Conservation (phyloP, 92 coral and sea anemone genomes). For the Zoanthus sociatus region DNA sequence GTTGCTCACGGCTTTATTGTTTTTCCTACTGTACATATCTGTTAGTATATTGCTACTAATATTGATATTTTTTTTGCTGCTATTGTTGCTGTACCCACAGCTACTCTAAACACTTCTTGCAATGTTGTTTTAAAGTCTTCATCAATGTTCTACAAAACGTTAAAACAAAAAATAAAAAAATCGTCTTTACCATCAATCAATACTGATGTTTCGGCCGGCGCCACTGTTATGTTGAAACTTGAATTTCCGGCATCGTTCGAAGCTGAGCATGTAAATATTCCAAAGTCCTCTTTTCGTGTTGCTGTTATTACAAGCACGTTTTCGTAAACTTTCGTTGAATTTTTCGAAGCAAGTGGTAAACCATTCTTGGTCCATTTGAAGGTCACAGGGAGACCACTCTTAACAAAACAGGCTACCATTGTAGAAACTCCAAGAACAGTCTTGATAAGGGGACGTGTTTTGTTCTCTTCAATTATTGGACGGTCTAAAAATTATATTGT, state of each 20-base stretch:
- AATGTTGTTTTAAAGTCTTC: no score
- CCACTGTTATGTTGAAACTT: slow-evolving; percentile 14
- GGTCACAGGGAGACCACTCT: slow-evolving; percentile 7
- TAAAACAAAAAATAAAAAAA: neutral
- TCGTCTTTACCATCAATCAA: neutral
- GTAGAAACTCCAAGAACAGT: neutral
- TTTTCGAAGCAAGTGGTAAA: neutral
- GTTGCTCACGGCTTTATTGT: no score
- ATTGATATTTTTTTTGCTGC: no score
- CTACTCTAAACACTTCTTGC: no score
- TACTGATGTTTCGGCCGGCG: neutral
- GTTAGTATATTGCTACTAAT: no score
- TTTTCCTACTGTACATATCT: no score
- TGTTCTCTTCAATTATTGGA: neutral
- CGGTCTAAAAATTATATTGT: neutral
- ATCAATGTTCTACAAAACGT: neutral
- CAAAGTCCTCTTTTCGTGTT: slow-evolving; percentile 12
- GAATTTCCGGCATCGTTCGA: slow-evolving; percentile 8
- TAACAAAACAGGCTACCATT: slow-evolving; percentile 6
- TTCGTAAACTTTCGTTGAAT: slow-evolving; percentile 5
- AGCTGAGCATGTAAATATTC: slow-evolving; percentile 19
- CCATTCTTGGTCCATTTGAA: slow-evolving; percentile 24
- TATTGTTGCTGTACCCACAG: no score
- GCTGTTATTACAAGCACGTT: slow-evolving; percentile 7
- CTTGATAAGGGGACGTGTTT: slow-evolving; percentile 11